Percentiles rank a stretch among this genome's conserved stretches.
Conservation (phyloP, 2,888 invertebrate species). For the Toxonevra muliebris region DNA sequence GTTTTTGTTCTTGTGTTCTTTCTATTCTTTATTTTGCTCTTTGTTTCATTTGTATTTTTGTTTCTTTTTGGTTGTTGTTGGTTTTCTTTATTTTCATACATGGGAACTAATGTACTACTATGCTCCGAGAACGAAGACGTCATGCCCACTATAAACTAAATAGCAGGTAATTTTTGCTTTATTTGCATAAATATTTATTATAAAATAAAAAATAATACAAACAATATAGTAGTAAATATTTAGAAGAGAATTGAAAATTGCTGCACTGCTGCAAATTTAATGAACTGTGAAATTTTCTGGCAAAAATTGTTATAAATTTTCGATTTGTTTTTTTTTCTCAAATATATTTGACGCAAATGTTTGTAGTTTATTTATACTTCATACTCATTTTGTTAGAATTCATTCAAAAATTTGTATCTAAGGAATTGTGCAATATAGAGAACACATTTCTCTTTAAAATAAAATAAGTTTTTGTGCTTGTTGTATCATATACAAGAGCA, state of each 20-base stretch:
- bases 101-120: conserved; percentile 69
- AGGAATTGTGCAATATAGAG: conserved; percentile 10
- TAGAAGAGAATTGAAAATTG: no score
- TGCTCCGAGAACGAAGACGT: conserved; percentile 86
- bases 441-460: background rate
- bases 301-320: no score
- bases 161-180: conserved; percentile 72
- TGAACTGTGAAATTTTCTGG: no score
- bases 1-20: background rate
- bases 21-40: conserved; percentile 39
- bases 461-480: no score
- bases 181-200: conserved; percentile 9
- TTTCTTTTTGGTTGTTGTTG: conserved; percentile 59
- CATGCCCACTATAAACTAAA: conserved; percentile 91
- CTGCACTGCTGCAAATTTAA: no score
- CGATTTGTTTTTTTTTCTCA: no score
- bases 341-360: background rate
- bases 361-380: background rate
- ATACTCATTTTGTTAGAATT: conserved; percentile 19
- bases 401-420: conserved; percentile 4
- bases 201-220: no score
- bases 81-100: conserved; percentile 59
- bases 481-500: no score
- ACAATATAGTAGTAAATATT: no score
- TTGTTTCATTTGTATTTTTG: conserved; percentile 49